These are phyloP conservation scores for Polydrusus cervinus DNA, from an alignment of 2,888 invertebrate species.

Conservation along the genomic window DNA sequence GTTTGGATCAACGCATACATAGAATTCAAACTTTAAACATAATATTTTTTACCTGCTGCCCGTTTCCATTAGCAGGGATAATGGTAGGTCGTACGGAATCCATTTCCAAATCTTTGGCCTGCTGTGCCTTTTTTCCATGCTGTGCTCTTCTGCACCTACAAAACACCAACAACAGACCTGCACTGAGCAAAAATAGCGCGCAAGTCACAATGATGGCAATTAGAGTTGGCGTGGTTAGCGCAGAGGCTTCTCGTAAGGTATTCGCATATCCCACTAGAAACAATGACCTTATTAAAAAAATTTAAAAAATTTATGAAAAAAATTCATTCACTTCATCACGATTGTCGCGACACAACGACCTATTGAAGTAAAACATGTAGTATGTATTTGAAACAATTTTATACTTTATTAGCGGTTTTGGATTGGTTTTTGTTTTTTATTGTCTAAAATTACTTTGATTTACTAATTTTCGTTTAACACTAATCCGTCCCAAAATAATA, in stretches of 20 bases:
- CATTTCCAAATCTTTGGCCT: conserved; percentile 89
- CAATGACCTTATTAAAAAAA: conserved; percentile 13
- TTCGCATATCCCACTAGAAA: conserved; percentile 85
- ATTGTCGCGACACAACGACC: no score
- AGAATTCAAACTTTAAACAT: no score
- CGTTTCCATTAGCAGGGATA: conserved; percentile 73
- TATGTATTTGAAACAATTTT: no score
- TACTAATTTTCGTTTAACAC: no score
- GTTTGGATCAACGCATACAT: no score
- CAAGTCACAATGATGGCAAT: conserved; percentile 87
- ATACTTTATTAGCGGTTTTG: no score
- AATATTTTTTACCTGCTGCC: conserved; percentile 45
- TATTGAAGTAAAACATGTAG: no score
- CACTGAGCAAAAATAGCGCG: conserved; percentile 85
- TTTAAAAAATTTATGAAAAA: no score
- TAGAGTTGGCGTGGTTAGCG: conserved; percentile 84
- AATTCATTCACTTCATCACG: no score
- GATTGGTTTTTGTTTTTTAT: no score
- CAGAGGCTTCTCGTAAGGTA: conserved; percentile 82
- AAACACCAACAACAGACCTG: conserved; percentile 85
- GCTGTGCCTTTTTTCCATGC: conserved; percentile 85
- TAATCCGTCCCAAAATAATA: no score
- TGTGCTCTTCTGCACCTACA: conserved; percentile 86
- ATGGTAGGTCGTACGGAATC: conserved; percentile 89
- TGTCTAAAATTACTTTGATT: no score